Evolutionary conservation across 2,113 vertebrate species (phyloP).

Genomic region (Bettongia penicillata): DNA sequence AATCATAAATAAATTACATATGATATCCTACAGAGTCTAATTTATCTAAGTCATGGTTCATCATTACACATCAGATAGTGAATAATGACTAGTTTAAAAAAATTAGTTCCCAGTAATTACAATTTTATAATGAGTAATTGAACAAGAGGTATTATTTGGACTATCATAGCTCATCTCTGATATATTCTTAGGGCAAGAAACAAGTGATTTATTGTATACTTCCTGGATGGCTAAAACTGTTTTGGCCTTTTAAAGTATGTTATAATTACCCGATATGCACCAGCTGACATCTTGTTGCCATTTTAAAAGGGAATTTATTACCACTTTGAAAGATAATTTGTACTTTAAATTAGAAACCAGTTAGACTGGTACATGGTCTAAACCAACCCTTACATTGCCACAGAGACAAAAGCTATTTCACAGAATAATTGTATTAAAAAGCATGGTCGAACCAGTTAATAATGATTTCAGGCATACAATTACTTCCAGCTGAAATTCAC

Average conservation of each 20-base stretch:
- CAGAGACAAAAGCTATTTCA: constrained; percentile 31
- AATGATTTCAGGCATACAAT: constrained; percentile 11
- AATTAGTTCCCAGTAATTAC: constrained; percentile 25
- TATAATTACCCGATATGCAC: background rate
- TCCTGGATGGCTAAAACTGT: constrained; percentile 7
- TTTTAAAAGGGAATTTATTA: constrained; percentile 44
- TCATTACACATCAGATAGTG: constrained; percentile 26
- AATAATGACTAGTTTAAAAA: constrained; percentile 34
- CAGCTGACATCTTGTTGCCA: background rate
- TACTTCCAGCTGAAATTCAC: background rate
- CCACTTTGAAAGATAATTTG: constrained; percentile 35
- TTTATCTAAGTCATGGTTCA: background rate
- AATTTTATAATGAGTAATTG: constrained; percentile 30
- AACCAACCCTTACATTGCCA: background rate
- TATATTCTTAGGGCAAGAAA: background rate
- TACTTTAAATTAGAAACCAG: constrained; percentile 48
- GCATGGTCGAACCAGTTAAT: background rate
- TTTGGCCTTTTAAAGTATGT: background rate
- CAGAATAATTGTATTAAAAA: constrained; percentile 41
- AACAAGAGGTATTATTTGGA: constrained; percentile 14
- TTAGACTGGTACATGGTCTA: background rate
- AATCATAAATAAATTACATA: background rate
- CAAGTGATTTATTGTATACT: background rate
- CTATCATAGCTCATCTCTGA: background rate
- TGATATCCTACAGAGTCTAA: constrained; percentile 2